Conservation (phyloP, 53 echinoderm and acorn worm genomes). For the Mesocentrotus franciscanus region DNA sequence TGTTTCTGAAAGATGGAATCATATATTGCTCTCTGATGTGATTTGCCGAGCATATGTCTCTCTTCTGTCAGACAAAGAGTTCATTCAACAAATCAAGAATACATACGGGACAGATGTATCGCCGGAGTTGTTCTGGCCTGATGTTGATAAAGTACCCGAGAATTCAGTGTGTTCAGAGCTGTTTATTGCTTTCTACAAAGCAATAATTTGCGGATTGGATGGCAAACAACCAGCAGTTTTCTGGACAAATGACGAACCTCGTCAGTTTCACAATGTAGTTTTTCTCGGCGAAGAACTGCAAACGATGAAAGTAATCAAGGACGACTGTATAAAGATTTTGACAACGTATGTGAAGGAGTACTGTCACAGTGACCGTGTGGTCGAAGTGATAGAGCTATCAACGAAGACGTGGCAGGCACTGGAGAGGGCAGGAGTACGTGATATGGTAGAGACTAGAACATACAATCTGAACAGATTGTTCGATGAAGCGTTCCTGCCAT, state of each 20-base stretch:
- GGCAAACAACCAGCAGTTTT: slow-evolving; percentile 39
- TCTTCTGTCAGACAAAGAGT: slow-evolving; percentile 28
- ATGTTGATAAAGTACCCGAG: slow-evolving; percentile 25
- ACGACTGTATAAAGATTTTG: not conserved
- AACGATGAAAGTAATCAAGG: not conserved
- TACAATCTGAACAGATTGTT: slow-evolving; percentile 55
- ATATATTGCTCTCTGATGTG: slow-evolving; percentile 46
- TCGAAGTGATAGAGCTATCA: slow-evolving; percentile 35
- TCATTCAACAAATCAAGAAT: not conserved
- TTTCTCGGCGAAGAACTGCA: slow-evolving; percentile 37
- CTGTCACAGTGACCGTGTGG: not conserved
- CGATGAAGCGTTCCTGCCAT: slow-evolving; percentile 53
- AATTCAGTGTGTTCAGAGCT: slow-evolving; percentile 48
- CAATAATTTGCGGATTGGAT: slow-evolving; percentile 33
- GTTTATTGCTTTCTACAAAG: no score
- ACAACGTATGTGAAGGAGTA: not conserved
- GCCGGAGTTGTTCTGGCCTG: slow-evolving; percentile 61
- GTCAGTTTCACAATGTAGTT: slow-evolving; percentile 3
- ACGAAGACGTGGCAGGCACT: slow-evolving; percentile 1
- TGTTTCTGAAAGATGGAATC: slow-evolving; percentile 60
- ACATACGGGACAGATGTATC: not conserved
- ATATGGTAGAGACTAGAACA: not conserved
- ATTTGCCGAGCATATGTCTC: slow-evolving; percentile 66
- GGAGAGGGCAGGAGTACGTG: not conserved
- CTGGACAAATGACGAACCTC: slow-evolving; percentile 27